Evolutionary conservation across 37 sponge, comb jelly and placozoan species (phyloP).

Genomic region (Geodia barretti): DNA sequence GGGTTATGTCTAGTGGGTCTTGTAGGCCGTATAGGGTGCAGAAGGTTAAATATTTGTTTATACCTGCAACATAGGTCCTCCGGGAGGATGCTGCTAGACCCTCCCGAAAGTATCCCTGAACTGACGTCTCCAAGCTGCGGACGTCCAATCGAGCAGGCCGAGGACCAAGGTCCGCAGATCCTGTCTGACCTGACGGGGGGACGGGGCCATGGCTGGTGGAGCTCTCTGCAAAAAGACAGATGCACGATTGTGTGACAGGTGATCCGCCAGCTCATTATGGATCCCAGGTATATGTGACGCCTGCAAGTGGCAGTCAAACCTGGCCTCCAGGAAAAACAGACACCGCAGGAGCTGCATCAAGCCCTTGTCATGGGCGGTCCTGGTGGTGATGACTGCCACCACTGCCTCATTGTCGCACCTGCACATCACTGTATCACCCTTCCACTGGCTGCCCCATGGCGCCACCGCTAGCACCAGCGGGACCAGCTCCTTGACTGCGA

Average conservation of each 20-base stretch:
- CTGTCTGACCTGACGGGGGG: neutral
- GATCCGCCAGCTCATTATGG: slow-evolving; percentile 40
- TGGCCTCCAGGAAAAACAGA: slow-evolving; percentile 38
- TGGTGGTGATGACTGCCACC: slow-evolving; percentile 8
- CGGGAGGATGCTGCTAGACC: slow-evolving; percentile 59
- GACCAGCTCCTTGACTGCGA: neutral
- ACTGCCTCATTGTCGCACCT: slow-evolving; percentile 43
- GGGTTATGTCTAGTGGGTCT: slow-evolving; percentile 54
- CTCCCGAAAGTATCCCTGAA: slow-evolving; percentile 32
- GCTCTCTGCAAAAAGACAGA: neutral
- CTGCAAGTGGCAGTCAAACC: slow-evolving; percentile 3
- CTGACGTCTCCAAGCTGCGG: slow-evolving; percentile 39
- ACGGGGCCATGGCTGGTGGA: neutral
- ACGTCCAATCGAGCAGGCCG: slow-evolving; percentile 54
- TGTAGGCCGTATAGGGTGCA: slow-evolving; percentile 11
- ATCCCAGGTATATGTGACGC: slow-evolving; percentile 21
- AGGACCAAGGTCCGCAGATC: slow-evolving; percentile 23
- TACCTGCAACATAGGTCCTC: slow-evolving; percentile 43
- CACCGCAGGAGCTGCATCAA: slow-evolving; percentile 36
- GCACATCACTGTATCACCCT: neutral
- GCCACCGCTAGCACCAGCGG: slow-evolving; percentile 44
- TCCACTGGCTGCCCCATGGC: slow-evolving; percentile 1
- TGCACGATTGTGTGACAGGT: slow-evolving; percentile 35
- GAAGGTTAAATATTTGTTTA: slow-evolving; percentile 29
- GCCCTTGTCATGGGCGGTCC: slow-evolving; percentile 1